Base-by-base conservation (phyloP, 2,888 invertebrate genomes). In the Aleiodes testaceus region DNA sequence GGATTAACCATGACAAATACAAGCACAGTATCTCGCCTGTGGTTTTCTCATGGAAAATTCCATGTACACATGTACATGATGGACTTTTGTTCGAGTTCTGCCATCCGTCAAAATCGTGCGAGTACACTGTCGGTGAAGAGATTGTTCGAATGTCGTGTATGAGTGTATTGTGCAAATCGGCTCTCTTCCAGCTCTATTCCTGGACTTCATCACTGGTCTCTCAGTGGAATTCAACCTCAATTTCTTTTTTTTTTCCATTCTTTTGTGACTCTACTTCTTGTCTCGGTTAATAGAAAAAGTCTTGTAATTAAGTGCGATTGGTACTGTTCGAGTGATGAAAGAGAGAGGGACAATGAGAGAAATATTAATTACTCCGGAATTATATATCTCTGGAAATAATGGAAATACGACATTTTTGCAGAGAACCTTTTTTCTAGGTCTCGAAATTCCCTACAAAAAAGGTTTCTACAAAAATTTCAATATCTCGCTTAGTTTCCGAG, bases 31-130 rank as follows among this genome's bases (percentile, higher is more conserved):
- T 63, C 64, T 66, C 55, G 68, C 36, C 69, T 50, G 70, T 63
- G 65, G 73, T 70, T 73, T 75, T 72, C 66, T 72, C 75, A 73
- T 69, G 75, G 75, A 78, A 79, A 77, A 75, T 75, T 68, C 72
- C 26, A 45, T 11, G 3, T 45, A 14, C 36, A 53, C 53, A 4
- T n/a, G 26, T 22, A 55, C 75, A 75, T 76, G 74, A 3, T 77
- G 77, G 74, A 78, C 80, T 79, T 79, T 81, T 82, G 79, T 80
- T 77, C 77, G 70, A 74, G 70, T 55, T 73, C 79, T 75, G 74
- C 78, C 80, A 79, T 75, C 78, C 77, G 77, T 80, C 73, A 76
- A 81, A 81, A 80, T 75, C 77, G 72, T 73, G 73, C 75, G 71
- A 71, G 26, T 70, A 72, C 69, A 36, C 55, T 55, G 61, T 61